A percentile compares a stretch with the other conserved stretches of the same genome.
These are phyloP conservation scores for Penaeus vannamei DNA, from an alignment of 1,140 invertebrate species.

Conservation along the genomic window DNA sequence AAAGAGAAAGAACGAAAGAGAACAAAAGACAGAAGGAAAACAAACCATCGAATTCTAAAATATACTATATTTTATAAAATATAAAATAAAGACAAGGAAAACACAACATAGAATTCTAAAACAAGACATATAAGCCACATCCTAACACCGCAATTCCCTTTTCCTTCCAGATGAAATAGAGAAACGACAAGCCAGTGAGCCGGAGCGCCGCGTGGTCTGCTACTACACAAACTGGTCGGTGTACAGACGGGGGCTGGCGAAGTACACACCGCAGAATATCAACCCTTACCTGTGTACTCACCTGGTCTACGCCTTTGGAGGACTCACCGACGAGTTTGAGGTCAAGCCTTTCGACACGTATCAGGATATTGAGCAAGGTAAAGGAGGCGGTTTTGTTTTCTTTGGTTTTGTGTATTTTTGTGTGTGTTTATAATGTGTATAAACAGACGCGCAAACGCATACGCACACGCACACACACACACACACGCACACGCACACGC, in stretches of 20 bases:
- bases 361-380: constrained; percentile 95
- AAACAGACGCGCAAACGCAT: background rate
- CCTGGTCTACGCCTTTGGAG: constrained; percentile 94
- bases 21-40: too few species aligned
- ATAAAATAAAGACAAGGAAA: too few species aligned
- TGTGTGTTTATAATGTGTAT: background rate
- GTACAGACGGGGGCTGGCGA: constrained; percentile 87
- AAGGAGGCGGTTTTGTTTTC: background rate
- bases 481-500: background rate
- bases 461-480: too few species aligned
- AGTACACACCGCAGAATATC: constrained; percentile 94
- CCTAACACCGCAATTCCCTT: background rate
- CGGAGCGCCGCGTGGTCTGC: constrained; percentile 84
- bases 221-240: constrained; percentile 97
- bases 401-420: background rate
- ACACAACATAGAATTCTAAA: too few species aligned
- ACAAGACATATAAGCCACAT: background rate
- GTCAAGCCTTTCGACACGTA: constrained; percentile 94
- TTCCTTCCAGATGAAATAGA: constrained; percentile 56
- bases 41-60: too few species aligned
- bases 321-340: constrained; percentile 91
- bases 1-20: too few species aligned
- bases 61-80: too few species aligned
- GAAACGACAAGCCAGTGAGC: constrained; percentile 59
- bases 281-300: constrained; percentile 96